Conservation (phyloP, 2,888 invertebrate genomes). For the Malthinus flaveolus region DNA sequence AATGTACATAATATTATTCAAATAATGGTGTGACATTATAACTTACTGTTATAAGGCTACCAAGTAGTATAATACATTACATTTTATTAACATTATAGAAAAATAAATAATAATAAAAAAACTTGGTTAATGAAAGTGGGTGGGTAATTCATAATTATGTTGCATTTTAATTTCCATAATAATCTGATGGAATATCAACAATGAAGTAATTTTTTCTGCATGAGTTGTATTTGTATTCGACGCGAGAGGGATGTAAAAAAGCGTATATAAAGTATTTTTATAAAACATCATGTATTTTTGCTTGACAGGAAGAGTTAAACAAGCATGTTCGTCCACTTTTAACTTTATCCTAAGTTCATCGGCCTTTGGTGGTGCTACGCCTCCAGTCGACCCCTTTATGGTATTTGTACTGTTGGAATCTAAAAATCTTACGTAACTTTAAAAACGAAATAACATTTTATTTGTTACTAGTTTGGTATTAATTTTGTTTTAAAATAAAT, state of each 20-base stretch:
- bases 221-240: slow-evolving; percentile 15
- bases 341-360: slow-evolving; percentile 32
- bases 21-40: too few relatives aligned
- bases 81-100: too few relatives aligned
- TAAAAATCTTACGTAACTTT: slow-evolving; percentile 32
- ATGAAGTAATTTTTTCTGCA: neutral
- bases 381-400: slow-evolving; percentile 33
- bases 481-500: slow-evolving; percentile 8
- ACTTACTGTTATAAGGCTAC: too few relatives aligned
- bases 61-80: too few relatives aligned
- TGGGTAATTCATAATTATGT: too few relatives aligned
- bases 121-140: too few relatives aligned
- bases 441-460: slow-evolving; percentile 24
- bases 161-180: too few relatives aligned
- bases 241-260: slow-evolving; percentile 2
- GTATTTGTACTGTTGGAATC: slow-evolving; percentile 33
- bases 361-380: slow-evolving; percentile 32
- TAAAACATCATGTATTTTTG: slow-evolving; percentile 27
- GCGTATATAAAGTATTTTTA: slow-evolving; percentile 23
- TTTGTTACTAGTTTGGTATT: slow-evolving; percentile 23
- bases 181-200: neutral
- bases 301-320: slow-evolving; percentile 33
- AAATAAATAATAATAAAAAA: too few relatives aligned
- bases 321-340: slow-evolving; percentile 33
- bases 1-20: too few relatives aligned